A percentile compares a stretch with the other conserved stretches of the same genome.
These are phyloP conservation scores for Bos indicus DNA, from an alignment of 2,113 vertebrate genomes.

Conservation along the genomic window DNA sequence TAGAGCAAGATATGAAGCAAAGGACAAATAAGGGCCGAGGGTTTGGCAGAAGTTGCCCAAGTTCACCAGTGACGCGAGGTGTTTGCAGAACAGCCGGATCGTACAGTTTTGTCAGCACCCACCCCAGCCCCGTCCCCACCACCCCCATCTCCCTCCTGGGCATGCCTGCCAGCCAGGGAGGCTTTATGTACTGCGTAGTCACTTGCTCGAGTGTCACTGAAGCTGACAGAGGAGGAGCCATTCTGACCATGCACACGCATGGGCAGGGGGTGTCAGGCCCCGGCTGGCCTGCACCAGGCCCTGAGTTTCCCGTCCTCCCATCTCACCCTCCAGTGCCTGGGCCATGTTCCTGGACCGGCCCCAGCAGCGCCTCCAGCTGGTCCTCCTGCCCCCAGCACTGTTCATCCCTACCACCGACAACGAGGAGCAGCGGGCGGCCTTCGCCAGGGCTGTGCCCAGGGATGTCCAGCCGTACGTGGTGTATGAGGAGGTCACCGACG, in stretches of 20 bases:
- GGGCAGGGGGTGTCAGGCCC: too few relatives aligned
- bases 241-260: rapidly evolving
- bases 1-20: neutral
- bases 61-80: rapidly evolving
- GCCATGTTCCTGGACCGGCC: constrained; percentile 94
- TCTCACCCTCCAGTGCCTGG: constrained; percentile 87
- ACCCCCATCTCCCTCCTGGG: rapidly evolving
- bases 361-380: constrained; percentile 93
- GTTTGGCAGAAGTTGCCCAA: neutral
- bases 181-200: rapidly evolving
- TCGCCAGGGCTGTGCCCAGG: constrained; percentile 85
- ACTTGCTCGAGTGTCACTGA: neutral
- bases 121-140: neutral
- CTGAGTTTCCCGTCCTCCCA: neutral
- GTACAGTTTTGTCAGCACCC: too few relatives aligned
- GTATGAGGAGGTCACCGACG: constrained; percentile 94
- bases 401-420: constrained; percentile 89
- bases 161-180: neutral
- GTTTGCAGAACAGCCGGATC: neutral
- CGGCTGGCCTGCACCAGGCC: rapidly evolving
- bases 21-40: neutral
- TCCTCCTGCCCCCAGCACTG: constrained; percentile 90
- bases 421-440: constrained; percentile 85
- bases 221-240: neutral
- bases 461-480: constrained; percentile 89